Evolutionary conservation across 2,888 invertebrate species (phyloP), one percentile per base, ranked within the genome.

Genomic region (Erebia aethiops): DNA sequence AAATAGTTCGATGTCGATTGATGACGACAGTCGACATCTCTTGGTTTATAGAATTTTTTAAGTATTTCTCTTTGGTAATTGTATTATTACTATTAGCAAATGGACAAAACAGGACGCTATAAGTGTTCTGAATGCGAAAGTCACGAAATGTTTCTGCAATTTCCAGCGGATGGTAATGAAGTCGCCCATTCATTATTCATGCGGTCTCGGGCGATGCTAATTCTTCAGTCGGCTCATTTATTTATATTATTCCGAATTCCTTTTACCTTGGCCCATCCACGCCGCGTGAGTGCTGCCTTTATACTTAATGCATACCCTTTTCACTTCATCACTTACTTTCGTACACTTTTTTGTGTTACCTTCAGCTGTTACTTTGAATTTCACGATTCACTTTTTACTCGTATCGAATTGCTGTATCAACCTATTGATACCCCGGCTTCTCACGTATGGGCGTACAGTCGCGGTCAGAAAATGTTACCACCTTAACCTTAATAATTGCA

Each of bases 151-250:
- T 69, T 73, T 60, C 68, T 21, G 68, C 74, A 76, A 75, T 74
- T 76, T 74, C 69, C 73, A 70, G 56, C 58, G 78, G 72, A 78
- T 77, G 73, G 66, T 77, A 75, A 77, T 75, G 71, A 76, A 73
- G 71, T 21, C 41, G 67, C 52, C 67, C 67, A 74, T 79, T 75
- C 69, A 78, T 77, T 77, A 78, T 77, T 79, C 76, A 76, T 69
- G 71, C 69, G 71, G 67, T 70, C 69, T 35, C 63, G 62, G 61
- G 69, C 67, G 72, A 77, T 73, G 75, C 70, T 73, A 77, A 78
- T 78, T 77, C 76, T 73, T 76, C 73, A 69, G 52, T 71, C 58
- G 54, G 41, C 26, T 66, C 54, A 64, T 67, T 76, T 74, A 74
- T 76, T 77, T 77, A 75, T 74, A 73, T 70, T 70, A 74, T 75